Percentiles rank a stretch among this genome's conserved stretches.
Evolutionary conservation across 2,113 vertebrate species (phyloP).

Genomic region (Indri indri): DNA sequence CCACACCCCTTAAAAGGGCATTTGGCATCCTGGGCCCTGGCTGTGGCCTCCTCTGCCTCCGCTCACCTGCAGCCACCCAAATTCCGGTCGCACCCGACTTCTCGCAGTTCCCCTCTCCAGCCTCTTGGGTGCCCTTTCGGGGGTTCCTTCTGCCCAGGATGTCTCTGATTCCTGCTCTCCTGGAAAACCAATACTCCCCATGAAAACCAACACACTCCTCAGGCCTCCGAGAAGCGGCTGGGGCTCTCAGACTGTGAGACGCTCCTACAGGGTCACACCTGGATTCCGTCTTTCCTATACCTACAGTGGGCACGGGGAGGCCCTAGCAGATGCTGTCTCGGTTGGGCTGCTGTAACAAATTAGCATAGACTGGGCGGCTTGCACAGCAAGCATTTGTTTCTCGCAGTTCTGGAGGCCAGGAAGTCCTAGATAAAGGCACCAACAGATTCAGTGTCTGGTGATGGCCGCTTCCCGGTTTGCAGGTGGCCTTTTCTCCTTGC

Average conservation of each 20-base stretch:
- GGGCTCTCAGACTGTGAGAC: not conserved
- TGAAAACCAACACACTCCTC: not conserved
- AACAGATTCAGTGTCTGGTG: not conserved
- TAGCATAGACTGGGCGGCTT: not conserved
- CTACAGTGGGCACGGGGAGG: not conserved
- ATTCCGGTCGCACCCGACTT: not conserved
- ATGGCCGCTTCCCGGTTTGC: not conserved
- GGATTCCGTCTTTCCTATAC: not conserved
- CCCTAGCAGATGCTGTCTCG: not conserved
- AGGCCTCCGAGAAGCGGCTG: not conserved
- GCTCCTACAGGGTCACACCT: not conserved
- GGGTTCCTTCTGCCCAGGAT: not conserved
- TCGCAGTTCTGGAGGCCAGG: not conserved
- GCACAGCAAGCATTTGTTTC: no score
- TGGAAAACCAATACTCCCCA: not conserved
- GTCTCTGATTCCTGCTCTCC: not conserved
- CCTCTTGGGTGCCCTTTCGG: not conserved
- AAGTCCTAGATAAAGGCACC: not conserved
- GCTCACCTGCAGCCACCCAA: not conserved
- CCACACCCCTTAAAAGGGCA: not conserved
- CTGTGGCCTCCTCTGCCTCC: not conserved
- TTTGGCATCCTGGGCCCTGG: no score
- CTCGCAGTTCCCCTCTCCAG: not conserved
- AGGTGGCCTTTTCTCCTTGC: not conserved
- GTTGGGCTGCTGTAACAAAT: not conserved